phyloP scores from a whole-genome alignment of 2,888 invertebrate species.

The Drosophila nigricruria region DNA sequence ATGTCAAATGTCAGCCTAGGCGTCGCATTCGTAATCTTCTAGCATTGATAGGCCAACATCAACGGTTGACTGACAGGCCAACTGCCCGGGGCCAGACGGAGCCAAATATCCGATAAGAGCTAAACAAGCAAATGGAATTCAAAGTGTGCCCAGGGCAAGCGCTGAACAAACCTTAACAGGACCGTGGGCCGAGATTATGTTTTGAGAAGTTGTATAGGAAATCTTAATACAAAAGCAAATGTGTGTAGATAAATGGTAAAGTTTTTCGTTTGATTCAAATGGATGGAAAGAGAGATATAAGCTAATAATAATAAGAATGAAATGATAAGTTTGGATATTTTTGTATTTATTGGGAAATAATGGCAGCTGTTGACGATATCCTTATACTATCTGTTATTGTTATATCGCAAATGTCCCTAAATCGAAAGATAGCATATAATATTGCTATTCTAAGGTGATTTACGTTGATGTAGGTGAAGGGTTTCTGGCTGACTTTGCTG shows the following conservation, averaged over 20 bases:
- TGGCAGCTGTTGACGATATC: background rate
- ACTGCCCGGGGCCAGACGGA: constrained; percentile 53
- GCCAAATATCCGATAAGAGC: constrained; percentile 70
- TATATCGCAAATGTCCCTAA: too few species aligned
- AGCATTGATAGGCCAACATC: constrained; percentile 60
- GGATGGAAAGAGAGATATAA: too few species aligned
- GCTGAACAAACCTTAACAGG: constrained; percentile 22
- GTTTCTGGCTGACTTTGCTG: background rate
- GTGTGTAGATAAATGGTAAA: background rate
- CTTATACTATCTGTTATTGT: too few species aligned
- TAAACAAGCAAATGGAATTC: constrained; percentile 76
- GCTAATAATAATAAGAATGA: background rate
- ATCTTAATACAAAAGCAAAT: background rate
- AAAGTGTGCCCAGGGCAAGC: constrained; percentile 44
- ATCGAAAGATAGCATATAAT: background rate
- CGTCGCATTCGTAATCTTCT: constrained; percentile 30
- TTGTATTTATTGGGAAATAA: background rate
- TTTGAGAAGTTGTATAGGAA: background rate
- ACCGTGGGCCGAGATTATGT: constrained; percentile 30
- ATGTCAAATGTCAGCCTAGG: constrained; percentile 28
- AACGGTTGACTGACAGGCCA: constrained; percentile 66
- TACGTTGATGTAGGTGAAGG: too few species aligned
- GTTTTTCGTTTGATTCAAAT: background rate
- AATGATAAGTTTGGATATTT: background rate
- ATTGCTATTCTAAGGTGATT: background rate